phyloP scores from a whole-genome alignment of 2,113 vertebrate species.

The Seriola quinqueradiata region DNA sequence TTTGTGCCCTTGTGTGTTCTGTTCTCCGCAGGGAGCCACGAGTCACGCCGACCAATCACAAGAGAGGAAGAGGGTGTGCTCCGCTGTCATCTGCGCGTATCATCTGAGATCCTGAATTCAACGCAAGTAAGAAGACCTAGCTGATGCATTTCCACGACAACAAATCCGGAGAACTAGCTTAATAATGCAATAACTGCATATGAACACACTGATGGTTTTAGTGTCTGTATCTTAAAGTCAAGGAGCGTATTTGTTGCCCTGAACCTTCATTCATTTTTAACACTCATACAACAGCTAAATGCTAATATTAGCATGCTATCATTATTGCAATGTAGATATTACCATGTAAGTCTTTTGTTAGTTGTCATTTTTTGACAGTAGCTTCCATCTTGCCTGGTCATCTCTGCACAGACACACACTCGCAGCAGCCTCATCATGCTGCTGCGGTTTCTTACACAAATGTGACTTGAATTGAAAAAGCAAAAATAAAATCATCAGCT shows the following conservation, averaged over 20 bases:
- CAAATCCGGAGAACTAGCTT: too few species aligned
- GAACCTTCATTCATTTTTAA: background rate
- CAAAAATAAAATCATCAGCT: background rate
- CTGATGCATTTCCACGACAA: background rate
- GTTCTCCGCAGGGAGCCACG: constrained; percentile 11
- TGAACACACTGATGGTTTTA: too few species aligned
- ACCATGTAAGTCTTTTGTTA: too few species aligned
- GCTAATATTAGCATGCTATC: too few species aligned
- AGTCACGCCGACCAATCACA: background rate
- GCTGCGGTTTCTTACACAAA: background rate
- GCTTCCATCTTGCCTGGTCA: background rate
- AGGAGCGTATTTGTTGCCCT: background rate
- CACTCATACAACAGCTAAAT: too few species aligned
- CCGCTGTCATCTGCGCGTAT: background rate
- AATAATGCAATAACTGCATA: too few species aligned
- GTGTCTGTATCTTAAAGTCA: too few species aligned
- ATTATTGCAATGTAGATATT: too few species aligned
- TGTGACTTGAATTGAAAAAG: background rate
- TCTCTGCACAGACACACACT: background rate
- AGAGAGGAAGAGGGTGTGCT: constrained; percentile 7
- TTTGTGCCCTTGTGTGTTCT: constrained; percentile 37
- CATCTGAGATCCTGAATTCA: background rate
- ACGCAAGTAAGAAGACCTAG: background rate
- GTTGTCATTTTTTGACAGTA: too few species aligned
- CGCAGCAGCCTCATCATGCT: background rate